Evolutionary conservation across 2,113 vertebrate genomes (phyloP).

Genomic region (Pelobates fuscus): DNA sequence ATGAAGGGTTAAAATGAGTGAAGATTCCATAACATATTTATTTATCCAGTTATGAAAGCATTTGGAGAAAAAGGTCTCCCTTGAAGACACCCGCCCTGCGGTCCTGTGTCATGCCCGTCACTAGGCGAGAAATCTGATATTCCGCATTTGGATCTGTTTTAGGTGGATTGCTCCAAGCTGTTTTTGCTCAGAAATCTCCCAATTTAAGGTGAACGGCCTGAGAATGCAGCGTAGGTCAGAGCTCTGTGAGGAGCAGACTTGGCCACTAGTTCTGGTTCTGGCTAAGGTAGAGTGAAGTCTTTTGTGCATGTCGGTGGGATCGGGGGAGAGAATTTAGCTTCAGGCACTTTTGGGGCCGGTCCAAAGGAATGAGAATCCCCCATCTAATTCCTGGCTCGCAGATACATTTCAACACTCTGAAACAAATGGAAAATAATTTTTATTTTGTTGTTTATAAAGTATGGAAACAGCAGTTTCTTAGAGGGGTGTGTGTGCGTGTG

Average conservation of each 20-base stretch:
- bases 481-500: too few species aligned
- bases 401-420: constrained; percentile 55
- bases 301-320: constrained; percentile 56
- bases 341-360: neutral
- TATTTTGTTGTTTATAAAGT: too few species aligned
- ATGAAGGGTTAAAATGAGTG: constrained; percentile 69
- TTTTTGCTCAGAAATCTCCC: constrained; percentile 76
- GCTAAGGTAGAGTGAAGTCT: constrained; percentile 69
- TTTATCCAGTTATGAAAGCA: constrained; percentile 67
- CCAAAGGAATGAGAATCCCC: constrained; percentile 7
- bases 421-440: neutral
- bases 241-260: constrained; percentile 63
- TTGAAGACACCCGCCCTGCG: constrained; percentile 19
- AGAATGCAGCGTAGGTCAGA: constrained; percentile 62
- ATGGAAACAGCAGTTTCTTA: too few species aligned
- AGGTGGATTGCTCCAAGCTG: constrained; percentile 83
- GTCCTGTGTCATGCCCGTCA: neutral
- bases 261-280: constrained; percentile 63
- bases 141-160: constrained; percentile 79
- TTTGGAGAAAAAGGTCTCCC: constrained; percentile 51
- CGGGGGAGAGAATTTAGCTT: neutral
- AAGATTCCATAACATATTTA: constrained; percentile 69
- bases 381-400: constrained; percentile 9
- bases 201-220: constrained; percentile 73
- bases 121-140: constrained; percentile 72